Evolutionary conservation across 2,797 vertebrate species (phyloP).

Genomic region (Varecia variegata): DNA sequence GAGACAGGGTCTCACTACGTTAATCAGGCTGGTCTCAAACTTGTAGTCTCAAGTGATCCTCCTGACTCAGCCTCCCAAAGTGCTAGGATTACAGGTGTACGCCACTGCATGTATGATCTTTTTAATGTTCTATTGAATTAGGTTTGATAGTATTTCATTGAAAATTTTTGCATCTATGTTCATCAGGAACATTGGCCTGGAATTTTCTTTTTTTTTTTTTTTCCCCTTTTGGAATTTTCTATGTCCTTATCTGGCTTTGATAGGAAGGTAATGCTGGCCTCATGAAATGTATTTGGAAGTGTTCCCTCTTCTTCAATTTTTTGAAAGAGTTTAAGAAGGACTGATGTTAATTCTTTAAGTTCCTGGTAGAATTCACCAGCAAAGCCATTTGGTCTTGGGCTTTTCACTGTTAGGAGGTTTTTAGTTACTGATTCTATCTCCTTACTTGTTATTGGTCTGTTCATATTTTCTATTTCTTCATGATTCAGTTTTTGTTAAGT

Average conservation of each 20-base stretch:
- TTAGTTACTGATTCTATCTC: neutral
- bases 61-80: no score
- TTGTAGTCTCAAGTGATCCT: no score
- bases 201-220: neutral
- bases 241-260: neutral
- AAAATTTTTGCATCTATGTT: neutral
- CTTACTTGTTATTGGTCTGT: neutral
- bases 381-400: neutral
- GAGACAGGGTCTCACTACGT: no score
- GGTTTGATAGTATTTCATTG: neutral
- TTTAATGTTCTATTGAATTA: neutral
- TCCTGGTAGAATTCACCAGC: neutral
- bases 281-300: neutral
- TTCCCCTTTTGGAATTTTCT: neutral
- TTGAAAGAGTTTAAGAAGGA: neutral
- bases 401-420: neutral
- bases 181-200: neutral
- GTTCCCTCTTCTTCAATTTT: neutral
- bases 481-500: neutral
- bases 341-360: neutral
- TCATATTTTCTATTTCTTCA: neutral
- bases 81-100: no score
- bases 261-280: neutral
- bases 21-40: no score
- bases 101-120: neutral